phyloP scores from a whole-genome alignment of 1,140 invertebrate genomes.

The Macrocentrus cingulum region DNA sequence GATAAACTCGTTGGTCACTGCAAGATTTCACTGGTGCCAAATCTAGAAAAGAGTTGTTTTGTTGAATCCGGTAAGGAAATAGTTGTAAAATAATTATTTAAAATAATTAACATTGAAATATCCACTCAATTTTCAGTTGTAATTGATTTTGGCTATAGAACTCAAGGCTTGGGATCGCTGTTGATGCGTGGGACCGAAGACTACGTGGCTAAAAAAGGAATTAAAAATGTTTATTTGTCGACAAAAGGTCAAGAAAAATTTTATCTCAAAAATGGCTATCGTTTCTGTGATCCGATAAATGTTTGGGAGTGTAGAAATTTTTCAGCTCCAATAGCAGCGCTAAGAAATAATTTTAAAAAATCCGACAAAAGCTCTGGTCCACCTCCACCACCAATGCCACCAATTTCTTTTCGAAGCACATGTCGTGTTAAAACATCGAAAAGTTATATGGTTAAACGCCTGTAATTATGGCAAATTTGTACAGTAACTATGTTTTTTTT shows the following conservation, averaged over 20 bases:
- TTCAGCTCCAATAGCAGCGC: slow-evolving; percentile 22
- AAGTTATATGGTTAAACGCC: slow-evolving; percentile 44
- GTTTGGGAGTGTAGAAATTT: slow-evolving; percentile 59
- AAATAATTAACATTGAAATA: slow-evolving; percentile 8
- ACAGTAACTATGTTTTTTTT: slow-evolving; percentile 13
- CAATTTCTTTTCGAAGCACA: not conserved
- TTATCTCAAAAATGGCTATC: slow-evolving; percentile 75
- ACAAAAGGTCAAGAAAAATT: slow-evolving; percentile 77
- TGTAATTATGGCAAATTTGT: slow-evolving; percentile 24
- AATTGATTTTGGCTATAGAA: slow-evolving; percentile 67
- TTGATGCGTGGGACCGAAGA: slow-evolving; percentile 71
- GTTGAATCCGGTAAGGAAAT: slow-evolving; percentile 64
- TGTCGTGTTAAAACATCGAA: slow-evolving; percentile 27
- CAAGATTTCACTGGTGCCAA: slow-evolving; percentile 70
- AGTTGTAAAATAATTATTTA: not conserved
- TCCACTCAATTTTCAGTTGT: slow-evolving; percentile 61
- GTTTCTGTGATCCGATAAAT: slow-evolving; percentile 69
- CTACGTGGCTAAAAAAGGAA: slow-evolving; percentile 63
- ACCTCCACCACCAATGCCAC: slow-evolving; percentile 54
- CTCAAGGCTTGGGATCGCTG: slow-evolving; percentile 72
- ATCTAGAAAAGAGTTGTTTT: slow-evolving; percentile 68
- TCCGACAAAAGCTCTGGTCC: slow-evolving; percentile 35
- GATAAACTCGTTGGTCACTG: slow-evolving; percentile 71
- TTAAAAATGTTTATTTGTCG: slow-evolving; percentile 70
- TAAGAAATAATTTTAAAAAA: slow-evolving; percentile 20